Percentiles rank a stretch among this genome's conserved stretches.
Evolutionary conservation across 1,140 invertebrate species (phyloP).

Genomic region (Bicyclus anynana): DNA sequence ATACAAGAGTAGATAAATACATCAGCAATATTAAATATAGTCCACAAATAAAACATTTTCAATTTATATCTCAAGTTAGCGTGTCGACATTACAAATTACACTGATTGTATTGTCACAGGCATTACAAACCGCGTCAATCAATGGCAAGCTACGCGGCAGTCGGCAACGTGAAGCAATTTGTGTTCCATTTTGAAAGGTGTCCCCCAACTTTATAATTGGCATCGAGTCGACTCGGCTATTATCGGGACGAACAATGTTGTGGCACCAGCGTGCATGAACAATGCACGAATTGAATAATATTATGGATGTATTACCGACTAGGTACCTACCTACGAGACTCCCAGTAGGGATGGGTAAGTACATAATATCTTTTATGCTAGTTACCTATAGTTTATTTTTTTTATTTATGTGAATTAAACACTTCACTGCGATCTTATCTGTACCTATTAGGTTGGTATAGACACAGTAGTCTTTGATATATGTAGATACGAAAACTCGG

Average conservation of each 20-base stretch:
- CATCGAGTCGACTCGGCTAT: slow-evolving; percentile 18
- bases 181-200: slow-evolving; percentile 27
- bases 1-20: no score
- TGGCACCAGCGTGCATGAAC: slow-evolving; percentile 5
- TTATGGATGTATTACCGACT: no score
- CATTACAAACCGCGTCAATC: slow-evolving; percentile 24
- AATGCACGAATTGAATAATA: neutral
- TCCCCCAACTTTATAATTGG: slow-evolving; percentile 29
- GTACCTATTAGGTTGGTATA: no score
- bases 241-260: slow-evolving; percentile 24
- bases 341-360: no score
- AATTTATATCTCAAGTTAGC: slow-evolving; percentile 1
- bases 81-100: slow-evolving; percentile 13
- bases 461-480: no score
- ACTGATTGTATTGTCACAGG: slow-evolving; percentile 19
- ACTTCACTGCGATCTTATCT: no score
- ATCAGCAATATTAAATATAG: no score
- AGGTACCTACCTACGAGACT: no score
- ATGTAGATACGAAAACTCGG: no score
- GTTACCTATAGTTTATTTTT: no score
- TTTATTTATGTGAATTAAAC: no score
- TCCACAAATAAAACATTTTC: slow-evolving; percentile 8
- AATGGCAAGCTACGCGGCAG: slow-evolving; percentile 18
- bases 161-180: slow-evolving; percentile 23
- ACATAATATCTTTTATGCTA: no score